A percentile compares a stretch with the other conserved stretches of the same genome.
phyloP scores from a whole-genome alignment of 1,140 invertebrate genomes.

The Oppia nitens region DNA sequence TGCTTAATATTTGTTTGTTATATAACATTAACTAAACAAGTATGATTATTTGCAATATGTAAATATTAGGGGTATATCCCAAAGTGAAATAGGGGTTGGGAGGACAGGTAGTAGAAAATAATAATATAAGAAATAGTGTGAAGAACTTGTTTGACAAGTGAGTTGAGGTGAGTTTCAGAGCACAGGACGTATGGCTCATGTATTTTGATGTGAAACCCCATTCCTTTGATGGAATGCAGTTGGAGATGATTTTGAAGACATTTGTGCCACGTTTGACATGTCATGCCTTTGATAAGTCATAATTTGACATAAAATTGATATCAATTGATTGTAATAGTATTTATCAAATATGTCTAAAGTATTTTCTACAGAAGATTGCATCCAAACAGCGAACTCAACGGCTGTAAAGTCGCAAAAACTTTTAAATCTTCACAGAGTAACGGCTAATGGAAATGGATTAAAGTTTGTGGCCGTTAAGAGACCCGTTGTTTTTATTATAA shows the following conservation, averaged over 20 bases:
- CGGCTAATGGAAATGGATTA: slow-evolving; percentile 45
- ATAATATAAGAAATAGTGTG: not conserved
- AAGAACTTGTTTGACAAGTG: not conserved
- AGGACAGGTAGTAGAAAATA: not conserved
- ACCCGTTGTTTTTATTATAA: slow-evolving; percentile 40
- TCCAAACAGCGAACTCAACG: not conserved
- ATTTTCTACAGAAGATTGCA: not conserved
- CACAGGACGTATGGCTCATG: not conserved
- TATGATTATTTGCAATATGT: too few species aligned
- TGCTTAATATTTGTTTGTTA: too few species aligned
- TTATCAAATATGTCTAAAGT: not conserved
- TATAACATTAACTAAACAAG: too few species aligned
- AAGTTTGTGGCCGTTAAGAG: slow-evolving; percentile 42
- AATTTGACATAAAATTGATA: not conserved
- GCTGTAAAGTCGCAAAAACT: not conserved
- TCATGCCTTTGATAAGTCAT: not conserved
- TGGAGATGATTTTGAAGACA: not conserved
- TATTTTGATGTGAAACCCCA: not conserved
- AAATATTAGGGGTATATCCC: too few species aligned
- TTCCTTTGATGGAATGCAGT: not conserved
- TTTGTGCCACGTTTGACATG: not conserved
- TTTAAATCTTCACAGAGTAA: slow-evolving; percentile 24
- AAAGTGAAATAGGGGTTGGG: not conserved
- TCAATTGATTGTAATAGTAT: not conserved
- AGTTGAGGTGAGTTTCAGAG: not conserved